These are phyloP conservation scores for Anodontia alba DNA, from an alignment of 2,888 invertebrate genomes.

Conservation along the genomic window DNA sequence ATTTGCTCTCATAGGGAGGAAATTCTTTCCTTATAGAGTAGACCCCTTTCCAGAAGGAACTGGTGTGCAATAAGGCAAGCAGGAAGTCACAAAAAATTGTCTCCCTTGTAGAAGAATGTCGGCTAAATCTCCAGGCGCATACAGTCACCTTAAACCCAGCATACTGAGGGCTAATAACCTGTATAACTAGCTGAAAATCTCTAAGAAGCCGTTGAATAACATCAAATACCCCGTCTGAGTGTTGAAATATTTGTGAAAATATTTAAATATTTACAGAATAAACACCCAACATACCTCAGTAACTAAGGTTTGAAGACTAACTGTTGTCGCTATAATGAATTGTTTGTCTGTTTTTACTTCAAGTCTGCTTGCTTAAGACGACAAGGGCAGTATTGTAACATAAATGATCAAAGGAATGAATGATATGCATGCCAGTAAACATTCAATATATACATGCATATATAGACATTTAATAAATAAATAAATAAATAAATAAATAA, in stretches of 20 bases:
- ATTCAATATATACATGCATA: no score
- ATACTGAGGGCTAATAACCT: not conserved
- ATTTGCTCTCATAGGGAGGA: no score
- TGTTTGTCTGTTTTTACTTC: conserved; percentile 7
- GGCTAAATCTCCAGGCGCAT: no score
- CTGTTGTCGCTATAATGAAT: not conserved
- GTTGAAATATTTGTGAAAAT: conserved; percentile 12
- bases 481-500: no score
- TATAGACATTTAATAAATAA: no score
- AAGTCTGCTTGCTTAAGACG: not conserved
- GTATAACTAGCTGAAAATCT: not conserved
- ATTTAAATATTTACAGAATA: conserved; percentile 18
- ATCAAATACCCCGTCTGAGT: conserved; percentile 10
- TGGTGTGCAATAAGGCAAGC: no score
- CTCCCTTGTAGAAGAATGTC: no score
- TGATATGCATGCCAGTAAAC: no score
- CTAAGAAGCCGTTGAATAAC: not conserved
- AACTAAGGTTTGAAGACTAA: not conserved
- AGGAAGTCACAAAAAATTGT: no score
- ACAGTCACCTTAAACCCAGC: no score
- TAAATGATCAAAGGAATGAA: not conserved
- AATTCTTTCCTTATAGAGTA: no score
- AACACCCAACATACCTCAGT: conserved; percentile 10
- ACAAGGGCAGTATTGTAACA: not conserved
- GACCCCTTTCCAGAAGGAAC: no score